Conservation (phyloP, 2,797 vertebrate genomes). For the Mus minutoides region DNA sequence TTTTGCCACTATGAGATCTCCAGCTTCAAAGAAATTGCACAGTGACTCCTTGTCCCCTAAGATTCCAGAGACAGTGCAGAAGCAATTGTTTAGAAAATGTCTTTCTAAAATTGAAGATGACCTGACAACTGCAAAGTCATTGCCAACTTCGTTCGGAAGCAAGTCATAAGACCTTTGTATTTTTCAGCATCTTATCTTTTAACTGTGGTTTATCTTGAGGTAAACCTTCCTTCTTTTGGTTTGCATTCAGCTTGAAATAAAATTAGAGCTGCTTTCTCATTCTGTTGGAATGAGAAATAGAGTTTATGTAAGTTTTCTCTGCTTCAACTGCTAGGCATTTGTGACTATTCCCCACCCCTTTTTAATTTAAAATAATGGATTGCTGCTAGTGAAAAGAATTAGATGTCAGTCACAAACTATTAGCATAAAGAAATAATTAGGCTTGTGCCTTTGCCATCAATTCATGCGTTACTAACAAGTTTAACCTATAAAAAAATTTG, state of each 20-base stretch:
- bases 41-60: neutral
- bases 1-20: slow-evolving; percentile 37
- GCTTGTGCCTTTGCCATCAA: neutral
- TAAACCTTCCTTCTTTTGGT: neutral
- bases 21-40: slow-evolving; percentile 48
- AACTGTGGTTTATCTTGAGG: slow-evolving; percentile 21
- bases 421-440: neutral
- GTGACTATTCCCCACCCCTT: neutral
- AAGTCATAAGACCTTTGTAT: slow-evolving; percentile 26
- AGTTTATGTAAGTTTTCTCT: neutral
- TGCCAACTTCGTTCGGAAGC: slow-evolving; percentile 18
- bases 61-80: neutral
- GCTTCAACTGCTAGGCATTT: neutral
- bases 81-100: slow-evolving; percentile 43
- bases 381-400: neutral
- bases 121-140: slow-evolving; percentile 35
- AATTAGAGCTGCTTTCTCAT: slow-evolving; percentile 20
- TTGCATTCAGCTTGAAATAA: slow-evolving; percentile 38
- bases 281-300: neutral
- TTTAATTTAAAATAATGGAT: neutral
- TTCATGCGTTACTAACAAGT: neutral
- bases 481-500: neutral
- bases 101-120: slow-evolving; percentile 55
- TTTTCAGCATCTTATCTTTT: neutral
- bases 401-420: slow-evolving; percentile 36